Conservation (phyloP, 2,113 vertebrate genomes). For the Cavia aperea region DNA sequence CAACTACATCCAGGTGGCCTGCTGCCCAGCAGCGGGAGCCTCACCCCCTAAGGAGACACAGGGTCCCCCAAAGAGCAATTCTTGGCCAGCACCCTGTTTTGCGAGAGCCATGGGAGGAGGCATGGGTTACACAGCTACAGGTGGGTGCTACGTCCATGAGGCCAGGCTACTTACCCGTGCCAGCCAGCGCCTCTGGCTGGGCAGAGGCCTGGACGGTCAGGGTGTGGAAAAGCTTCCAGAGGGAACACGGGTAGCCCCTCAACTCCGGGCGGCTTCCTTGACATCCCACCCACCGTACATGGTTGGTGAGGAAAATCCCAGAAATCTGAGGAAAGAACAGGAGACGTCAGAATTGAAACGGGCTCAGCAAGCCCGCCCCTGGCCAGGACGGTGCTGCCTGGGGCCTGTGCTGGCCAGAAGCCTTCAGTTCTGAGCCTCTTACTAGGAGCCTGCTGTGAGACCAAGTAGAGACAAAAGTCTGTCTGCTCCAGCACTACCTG, state of each 20-base stretch:
- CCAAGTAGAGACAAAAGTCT: not conserved
- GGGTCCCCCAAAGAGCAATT: not conserved
- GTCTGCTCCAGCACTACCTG: rapidly evolving
- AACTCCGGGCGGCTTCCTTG: slow-evolving; percentile 87
- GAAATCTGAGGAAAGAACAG: slow-evolving; percentile 81
- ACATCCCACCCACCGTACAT: slow-evolving; percentile 87
- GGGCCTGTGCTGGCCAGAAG: rapidly evolving
- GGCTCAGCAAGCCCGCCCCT: too few species aligned
- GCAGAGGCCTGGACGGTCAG: slow-evolving; percentile 82
- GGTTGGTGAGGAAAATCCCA: slow-evolving; percentile 84
- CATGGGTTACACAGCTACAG: not conserved
- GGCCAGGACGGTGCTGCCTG: rapidly evolving
- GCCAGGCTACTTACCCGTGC: slow-evolving; percentile 79
- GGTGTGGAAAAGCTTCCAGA: slow-evolving; percentile 93
- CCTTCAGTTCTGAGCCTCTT: too few species aligned
- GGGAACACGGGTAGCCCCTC: slow-evolving; percentile 90
- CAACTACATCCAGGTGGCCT: not conserved
- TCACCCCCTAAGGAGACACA: not conserved
- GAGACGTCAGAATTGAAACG: not conserved
- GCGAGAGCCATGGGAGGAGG: not conserved
- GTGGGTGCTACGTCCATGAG: rapidly evolving
- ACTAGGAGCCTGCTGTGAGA: rapidly evolving
- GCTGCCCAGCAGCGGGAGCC: rapidly evolving
- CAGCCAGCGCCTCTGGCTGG: slow-evolving; percentile 78
- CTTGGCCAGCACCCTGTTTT: not conserved